These are phyloP conservation scores for Mus caroli DNA, from an alignment of 2,797 vertebrate species.

Conservation along the genomic window DNA sequence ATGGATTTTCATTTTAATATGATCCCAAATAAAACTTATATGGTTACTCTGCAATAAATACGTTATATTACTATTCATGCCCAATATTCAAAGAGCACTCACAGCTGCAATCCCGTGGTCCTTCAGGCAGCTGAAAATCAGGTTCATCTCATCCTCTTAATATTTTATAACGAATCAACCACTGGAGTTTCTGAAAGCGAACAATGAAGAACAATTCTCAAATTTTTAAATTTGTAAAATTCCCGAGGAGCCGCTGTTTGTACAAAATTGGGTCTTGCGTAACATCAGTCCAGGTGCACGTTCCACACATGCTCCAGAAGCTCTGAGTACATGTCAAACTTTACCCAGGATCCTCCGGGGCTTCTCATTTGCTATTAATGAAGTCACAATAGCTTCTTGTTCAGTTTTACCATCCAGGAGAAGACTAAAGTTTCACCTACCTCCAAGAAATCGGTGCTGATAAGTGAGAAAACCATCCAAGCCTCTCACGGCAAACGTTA, in stretches of 20 bases:
- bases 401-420: conserved; percentile 52
- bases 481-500: conserved; percentile 79
- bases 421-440: conserved; percentile 65
- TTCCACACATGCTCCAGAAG: conserved; percentile 27
- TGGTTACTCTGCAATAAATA: conserved; percentile 67
- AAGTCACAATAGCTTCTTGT: conserved; percentile 59
- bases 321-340: conserved; percentile 37
- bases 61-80: conserved; percentile 53
- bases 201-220: conserved; percentile 50
- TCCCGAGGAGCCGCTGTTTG: conserved; percentile 47
- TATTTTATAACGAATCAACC: conserved; percentile 59
- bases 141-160: conserved; percentile 57
- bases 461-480: conserved; percentile 81
- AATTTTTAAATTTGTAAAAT: conserved; percentile 66
- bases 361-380: conserved; percentile 69
- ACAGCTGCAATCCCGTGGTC: conserved; percentile 38
- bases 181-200: conserved; percentile 43
- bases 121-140: conserved; percentile 60
- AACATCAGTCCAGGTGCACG: conserved; percentile 63
- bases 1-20: conserved; percentile 58
- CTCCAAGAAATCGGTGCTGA: conserved; percentile 80
- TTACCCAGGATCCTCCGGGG: conserved; percentile 33
- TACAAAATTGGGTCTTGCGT: conserved; percentile 24
- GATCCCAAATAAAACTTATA: conserved; percentile 74
- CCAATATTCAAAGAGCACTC: conserved; percentile 31